Base-by-base conservation (phyloP, 30 jellyfish, hydroid and myxozoan genomes). In the Aurelia sp. region DNA sequence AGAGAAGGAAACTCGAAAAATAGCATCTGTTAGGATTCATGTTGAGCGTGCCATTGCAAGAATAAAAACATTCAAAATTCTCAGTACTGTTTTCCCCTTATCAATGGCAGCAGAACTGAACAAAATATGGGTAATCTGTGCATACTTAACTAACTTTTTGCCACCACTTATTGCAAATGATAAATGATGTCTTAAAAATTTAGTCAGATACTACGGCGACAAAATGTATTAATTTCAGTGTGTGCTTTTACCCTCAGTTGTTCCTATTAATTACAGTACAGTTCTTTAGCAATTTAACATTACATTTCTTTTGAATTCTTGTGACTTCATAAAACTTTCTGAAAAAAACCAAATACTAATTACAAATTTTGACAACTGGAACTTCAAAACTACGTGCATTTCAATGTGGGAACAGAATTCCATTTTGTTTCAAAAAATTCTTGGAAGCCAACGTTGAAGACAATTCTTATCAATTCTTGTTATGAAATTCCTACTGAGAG, bases 21-120 rank as follows among this genome's bases (percentile, higher is more conserved):
- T 81, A 33, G 91, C 91, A 20, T 65, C 91, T 69, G 80, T 69
- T 27, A 66, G 92, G 5, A 62, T 82, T 37, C 87, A 82, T 50
- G 92, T 82, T 15, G 92, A 82, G 53, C 20, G 79, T 6, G 86
- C 92, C 10, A 82, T 82, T 62, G 66, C 76, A 21, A 30, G 92
- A 31, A 61, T 69, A 21, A 82, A 82, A 66, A 59, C 78, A 53
- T 82, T 52, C 44, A 27, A 66, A 10, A 71, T 53, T 71, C 30
- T 82, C 20, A 71, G 73, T 31, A 13, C 68, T 13, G 67, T 66
- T 13, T 82, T 52, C 9, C 78, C 85, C 19, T 0, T 68, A 0
- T 9, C 76, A 21, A 69, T 68, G 92, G 80, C 88, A 6, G 58
- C 92, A 6, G 79, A 69, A 15, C 59, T 80, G 66, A 80, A 80